Base-by-base conservation (phyloP, 2,113 vertebrate genomes). In the Opisthocomus hoazin region DNA sequence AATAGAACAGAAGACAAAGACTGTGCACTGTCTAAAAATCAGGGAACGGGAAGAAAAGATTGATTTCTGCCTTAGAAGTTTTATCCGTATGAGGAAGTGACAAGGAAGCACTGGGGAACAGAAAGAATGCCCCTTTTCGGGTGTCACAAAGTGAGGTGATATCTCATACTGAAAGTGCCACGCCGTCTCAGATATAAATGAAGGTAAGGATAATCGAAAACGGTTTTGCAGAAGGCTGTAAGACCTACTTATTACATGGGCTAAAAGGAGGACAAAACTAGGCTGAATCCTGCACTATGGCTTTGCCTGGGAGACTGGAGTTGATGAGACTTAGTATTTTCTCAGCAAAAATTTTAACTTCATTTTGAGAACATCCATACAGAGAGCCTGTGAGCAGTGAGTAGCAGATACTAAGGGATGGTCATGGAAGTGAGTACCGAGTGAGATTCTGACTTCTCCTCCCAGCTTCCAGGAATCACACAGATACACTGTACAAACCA, bases 341-440 rank as follows among this genome's bases (percentile, higher is more conserved):
- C 13, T 43, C 11, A 15, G 30, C 54, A 74, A 73, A 60, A 18
- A 18, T n/a, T 78, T 79, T 54, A 5, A 79, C 23, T 79, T 71
- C 10, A 23, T 71, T 90, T 78, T 51, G 32, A 71, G 66, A 66
- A 60, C 3, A 39, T 32, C 10, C 37, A 30, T n/a, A 39, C 6
- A 43, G 56, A 71, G 26, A 46, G 11, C 34, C 32, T 30, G 23
- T 85, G 51, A 79, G 17, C 23, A 51, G 34, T 18, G 24, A 60
- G 27, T 5, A 73, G n/a, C 11, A 80, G 45, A 22, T 21, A 74
- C 7, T 48, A 34, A 66, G 11, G 29, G 24, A 45, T 19, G 12
- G 19, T 23, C 11, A 7, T 1, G 1, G 30, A 53, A 80, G 11
- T 24, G 29, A 46, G 24, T 18, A 39, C 8, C 0, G 3, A 57